Percentiles rank a stretch among this genome's conserved stretches.
These are phyloP conservation scores for Cyclopterus lumpus DNA, from an alignment of 2,797 vertebrate genomes.

Conservation along the genomic window DNA sequence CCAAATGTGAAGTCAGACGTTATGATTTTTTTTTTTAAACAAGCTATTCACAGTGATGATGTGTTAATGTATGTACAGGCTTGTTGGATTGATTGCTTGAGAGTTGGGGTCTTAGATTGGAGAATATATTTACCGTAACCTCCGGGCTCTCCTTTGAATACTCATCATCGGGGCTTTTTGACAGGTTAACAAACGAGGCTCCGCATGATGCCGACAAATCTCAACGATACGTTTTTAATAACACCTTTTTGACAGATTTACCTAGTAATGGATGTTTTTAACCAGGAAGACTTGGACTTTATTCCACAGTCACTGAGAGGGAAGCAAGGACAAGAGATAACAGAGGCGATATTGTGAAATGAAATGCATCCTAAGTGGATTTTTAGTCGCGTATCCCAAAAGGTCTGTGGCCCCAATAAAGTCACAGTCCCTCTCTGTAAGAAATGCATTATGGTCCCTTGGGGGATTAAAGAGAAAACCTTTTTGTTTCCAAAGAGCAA, in stretches of 20 bases:
- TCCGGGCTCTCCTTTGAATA: constrained; percentile 47
- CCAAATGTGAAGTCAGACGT: constrained; percentile 17
- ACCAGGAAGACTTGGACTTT: neutral
- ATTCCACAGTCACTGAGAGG: constrained; percentile 10
- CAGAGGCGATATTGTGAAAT: constrained; percentile 33
- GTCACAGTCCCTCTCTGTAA: constrained; percentile 42
- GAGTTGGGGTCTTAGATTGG: constrained; percentile 24
- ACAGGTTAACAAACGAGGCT: constrained; percentile 54
- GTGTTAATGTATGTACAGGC: constrained; percentile 16
- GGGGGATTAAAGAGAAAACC: constrained; percentile 62
- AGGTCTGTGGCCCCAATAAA: constrained; percentile 63
- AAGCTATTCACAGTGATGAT: constrained; percentile 20
- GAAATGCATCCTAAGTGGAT: constrained; percentile 60
- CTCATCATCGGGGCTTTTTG: constrained; percentile 31
- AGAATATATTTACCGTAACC: constrained; percentile 40
- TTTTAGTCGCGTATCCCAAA: constrained; percentile 50
- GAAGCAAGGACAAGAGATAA: constrained; percentile 25
- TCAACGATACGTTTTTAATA: constrained; percentile 24
- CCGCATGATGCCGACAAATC: constrained; percentile 16
- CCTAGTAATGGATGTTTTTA: constrained; percentile 23
- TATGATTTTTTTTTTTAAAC: constrained; percentile 16
- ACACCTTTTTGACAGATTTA: constrained; percentile 30
- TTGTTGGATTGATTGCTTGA: constrained; percentile 33
- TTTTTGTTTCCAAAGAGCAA: constrained; percentile 55
- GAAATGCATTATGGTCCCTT: constrained; percentile 61